Base-by-base conservation (phyloP, 2,888 invertebrate genomes). In the Nineta flava region DNA sequence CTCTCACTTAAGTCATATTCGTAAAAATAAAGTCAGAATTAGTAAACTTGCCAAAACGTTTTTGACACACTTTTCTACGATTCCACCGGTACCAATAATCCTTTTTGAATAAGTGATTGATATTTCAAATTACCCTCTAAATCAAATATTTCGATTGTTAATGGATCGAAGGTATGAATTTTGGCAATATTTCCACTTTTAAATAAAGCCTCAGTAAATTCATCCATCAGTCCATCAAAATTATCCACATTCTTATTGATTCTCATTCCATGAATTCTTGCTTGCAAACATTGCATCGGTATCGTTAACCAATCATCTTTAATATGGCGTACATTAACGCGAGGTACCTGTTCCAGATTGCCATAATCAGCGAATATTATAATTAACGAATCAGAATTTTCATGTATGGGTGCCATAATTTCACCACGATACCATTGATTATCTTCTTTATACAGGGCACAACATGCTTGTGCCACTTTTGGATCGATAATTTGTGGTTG, bases 331-430 rank as follows among this genome's bases (percentile, higher is more conserved):
- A 76, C 62, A 52, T 74, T 64, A 9, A 62, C 57, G 16, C 65
- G 56, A 1, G 69, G 54, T 16, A 81, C 65, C 1, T 67, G 57
- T 59, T 79, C 79, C 7, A 69, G 63, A 57, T 85, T 84, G 2
- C 87, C 84, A 59, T 76, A 87, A 64, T 90, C 88, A 1, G 87
- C 77, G 62, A 80, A 90, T 54, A 71, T 68, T 0, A 88, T 77
- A 57, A 73, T 72, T 0, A 82, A 71, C 47, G 62, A 58, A 2
- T 47, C 32, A 6, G 65, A 63, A 15, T 68, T 62, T 0, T 58
- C 57, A 34, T 67, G 60, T 54, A 73, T 68, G 47, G 71, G 66
- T 48, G 75, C 69, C 42, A 73, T 61, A 48, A 90, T 73, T 12
- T 70, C 59, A 0, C 81, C 86, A 52, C 90, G 72, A 61, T 87